Base-by-base conservation (phyloP, 2,888 invertebrate genomes). In the Schizotus pectinicornis region DNA sequence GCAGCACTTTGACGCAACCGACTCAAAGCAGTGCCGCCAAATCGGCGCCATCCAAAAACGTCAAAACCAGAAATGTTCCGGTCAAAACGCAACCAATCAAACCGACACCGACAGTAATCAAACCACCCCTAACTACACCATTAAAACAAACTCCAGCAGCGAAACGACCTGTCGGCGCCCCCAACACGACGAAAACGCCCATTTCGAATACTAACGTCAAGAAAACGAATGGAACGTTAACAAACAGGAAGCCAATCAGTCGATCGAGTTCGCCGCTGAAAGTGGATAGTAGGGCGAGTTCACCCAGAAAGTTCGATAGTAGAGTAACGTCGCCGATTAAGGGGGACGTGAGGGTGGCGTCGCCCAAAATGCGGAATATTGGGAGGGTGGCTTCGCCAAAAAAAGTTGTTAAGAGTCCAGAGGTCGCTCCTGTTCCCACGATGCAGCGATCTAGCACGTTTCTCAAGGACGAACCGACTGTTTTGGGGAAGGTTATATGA, bases 361-460 rank as follows among this genome's bases (percentile, higher is more conserved):
- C 68, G 32, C 67, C 71, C 0, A 48, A 41, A 47, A 42, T 51
- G 39, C 46, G 43, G 7, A 11, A 46, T 8, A 38, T 42, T n/a
- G 45, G 45, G 59, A 52, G 61, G 50, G 49, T 50, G 6, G 56
- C 35, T n/a, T 59, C 63, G 14, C 59, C 63, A n/a, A 61, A 53
- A 43, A 64, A 61, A 49, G 59, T 12, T 42, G 56, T 2, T 49
- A 52, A 38, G 47, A 53, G 41, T 43, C 49, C 56, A 3, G 48
- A 50, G 14, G 31, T 33, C 1, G 36, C 35, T 32, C 69, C 67
- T 38, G 58, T 63, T 22, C 65, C 70, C 11, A 62, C 67, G 7
- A 82, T 86, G 81, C 82, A 83, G 61, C 83, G 90, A 39, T 91
- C 90, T 0, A 88, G 87, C 11, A 91, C 91, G 0, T 90, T 90